Percentiles rank a stretch among this genome's conserved stretches.
These are phyloP conservation scores for Sciurus vulgaris DNA, from an alignment of 2,797 vertebrate species.

Conservation along the genomic window DNA sequence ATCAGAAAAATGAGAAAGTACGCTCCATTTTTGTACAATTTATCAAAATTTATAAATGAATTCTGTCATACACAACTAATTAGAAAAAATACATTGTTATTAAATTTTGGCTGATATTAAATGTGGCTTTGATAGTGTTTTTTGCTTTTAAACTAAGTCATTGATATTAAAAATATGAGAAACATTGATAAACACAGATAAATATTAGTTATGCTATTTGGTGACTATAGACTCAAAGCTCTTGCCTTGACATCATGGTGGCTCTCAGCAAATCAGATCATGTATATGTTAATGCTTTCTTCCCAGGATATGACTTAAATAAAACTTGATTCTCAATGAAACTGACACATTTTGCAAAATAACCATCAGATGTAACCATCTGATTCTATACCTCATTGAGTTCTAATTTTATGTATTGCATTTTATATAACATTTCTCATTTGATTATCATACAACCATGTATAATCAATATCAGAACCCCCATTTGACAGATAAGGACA, in stretches of 20 bases:
- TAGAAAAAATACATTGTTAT: no score
- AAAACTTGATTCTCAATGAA: not conserved
- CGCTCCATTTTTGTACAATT: no score
- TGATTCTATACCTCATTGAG: not conserved
- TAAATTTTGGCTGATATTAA: not conserved
- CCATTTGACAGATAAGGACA: not conserved
- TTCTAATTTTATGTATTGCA: not conserved
- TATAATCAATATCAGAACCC: not conserved
- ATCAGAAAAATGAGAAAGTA: no score
- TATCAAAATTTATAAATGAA: no score
- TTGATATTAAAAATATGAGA: not conserved
- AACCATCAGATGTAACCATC: no score
- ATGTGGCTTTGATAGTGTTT: not conserved
- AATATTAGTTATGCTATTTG: not conserved
- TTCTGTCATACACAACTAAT: no score
- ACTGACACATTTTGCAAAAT: not conserved
- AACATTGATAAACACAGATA: not conserved
- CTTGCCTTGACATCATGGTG: not conserved
- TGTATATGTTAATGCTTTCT: fast-evolving
- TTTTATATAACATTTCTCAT: not conserved
- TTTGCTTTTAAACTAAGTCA: not conserved
- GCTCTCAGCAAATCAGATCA: not conserved
- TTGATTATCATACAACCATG: not conserved
- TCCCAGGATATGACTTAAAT: not conserved
- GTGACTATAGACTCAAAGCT: not conserved